Conservation (phyloP, 2,797 vertebrate genomes). For the Sciurus vulgaris region DNA sequence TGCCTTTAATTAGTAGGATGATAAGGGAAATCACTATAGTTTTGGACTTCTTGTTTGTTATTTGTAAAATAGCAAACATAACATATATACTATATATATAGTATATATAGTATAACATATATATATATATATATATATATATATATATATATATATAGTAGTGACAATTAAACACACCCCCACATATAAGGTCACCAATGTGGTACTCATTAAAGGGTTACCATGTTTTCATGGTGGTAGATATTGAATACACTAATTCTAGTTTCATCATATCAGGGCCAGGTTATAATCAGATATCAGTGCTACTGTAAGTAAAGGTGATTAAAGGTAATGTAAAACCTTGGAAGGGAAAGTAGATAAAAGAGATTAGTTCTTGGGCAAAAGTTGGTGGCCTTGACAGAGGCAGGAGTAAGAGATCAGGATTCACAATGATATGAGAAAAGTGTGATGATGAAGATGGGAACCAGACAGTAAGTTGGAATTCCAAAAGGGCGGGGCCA, state of each 20-base stretch:
- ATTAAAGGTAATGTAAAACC: neutral
- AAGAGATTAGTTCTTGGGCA: neutral
- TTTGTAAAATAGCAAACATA: constrained; percentile 8
- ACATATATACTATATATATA: neutral
- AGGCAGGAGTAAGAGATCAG: neutral
- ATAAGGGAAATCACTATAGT: neutral
- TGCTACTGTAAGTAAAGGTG: neutral
- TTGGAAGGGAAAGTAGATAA: neutral
- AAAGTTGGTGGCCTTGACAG: neutral
- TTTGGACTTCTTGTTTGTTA: constrained; percentile 23
- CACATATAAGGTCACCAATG: neutral
- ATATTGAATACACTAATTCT: neutral
- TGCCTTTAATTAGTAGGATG: neutral
- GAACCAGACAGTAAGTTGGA: neutral
- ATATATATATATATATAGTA: too few relatives aligned
- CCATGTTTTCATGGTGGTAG: neutral
- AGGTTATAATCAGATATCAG: neutral
- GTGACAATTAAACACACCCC: neutral
- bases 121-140: too few relatives aligned
- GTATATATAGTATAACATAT: too few relatives aligned
- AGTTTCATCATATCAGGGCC: neutral
- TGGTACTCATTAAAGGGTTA: neutral
- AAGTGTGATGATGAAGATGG: neutral
- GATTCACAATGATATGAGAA: neutral
- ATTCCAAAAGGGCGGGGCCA: neutral